phyloP scores from a whole-genome alignment of 2,888 invertebrate genomes.

The Macropis europaea region DNA sequence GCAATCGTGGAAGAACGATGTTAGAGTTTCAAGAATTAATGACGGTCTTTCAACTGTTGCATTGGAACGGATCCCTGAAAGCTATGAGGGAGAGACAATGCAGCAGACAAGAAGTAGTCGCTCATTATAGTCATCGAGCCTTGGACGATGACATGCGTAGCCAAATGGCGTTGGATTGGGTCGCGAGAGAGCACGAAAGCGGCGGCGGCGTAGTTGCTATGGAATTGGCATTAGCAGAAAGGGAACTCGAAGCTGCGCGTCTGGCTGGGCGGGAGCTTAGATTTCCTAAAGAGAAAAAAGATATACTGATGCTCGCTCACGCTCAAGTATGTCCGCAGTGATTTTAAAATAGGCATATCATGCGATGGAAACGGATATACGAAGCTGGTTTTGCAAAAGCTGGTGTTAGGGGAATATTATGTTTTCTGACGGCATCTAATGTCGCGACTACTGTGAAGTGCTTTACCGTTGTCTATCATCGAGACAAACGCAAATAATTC shows the following conservation, averaged over 20 bases:
- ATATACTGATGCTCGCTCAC: constrained; percentile 93
- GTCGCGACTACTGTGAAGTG: constrained; percentile 27
- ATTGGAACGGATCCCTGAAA: constrained; percentile 98
- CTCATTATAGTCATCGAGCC: constrained; percentile 95
- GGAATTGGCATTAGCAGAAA: constrained; percentile 91
- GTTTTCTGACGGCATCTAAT: constrained; percentile 29
- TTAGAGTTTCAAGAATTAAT: constrained; percentile 97
- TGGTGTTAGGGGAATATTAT: constrained; percentile 40
- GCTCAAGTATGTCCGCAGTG: constrained; percentile 85
- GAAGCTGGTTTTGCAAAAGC: constrained; percentile 48
- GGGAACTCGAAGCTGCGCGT: constrained; percentile 92
- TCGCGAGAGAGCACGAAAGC: constrained; percentile 89
- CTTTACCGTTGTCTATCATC: constrained; percentile 37
- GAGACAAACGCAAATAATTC: constrained; percentile 40
- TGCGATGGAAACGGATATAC: constrained; percentile 2
- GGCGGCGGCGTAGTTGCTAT: constrained; percentile 86
- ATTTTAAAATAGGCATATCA: constrained; percentile 37
- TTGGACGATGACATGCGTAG: constrained; percentile 97
- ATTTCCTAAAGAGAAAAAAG: constrained; percentile 97
- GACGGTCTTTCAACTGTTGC: constrained; percentile 97
- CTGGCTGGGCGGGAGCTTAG: constrained; percentile 94
- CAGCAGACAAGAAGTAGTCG: constrained; percentile 94
- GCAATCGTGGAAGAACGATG: constrained; percentile 90
- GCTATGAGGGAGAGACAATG: constrained; percentile 97
- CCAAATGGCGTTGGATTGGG: constrained; percentile 98